Conservation (phyloP, 2,888 invertebrate genomes). For the Rugalucina vietnamica region DNA sequence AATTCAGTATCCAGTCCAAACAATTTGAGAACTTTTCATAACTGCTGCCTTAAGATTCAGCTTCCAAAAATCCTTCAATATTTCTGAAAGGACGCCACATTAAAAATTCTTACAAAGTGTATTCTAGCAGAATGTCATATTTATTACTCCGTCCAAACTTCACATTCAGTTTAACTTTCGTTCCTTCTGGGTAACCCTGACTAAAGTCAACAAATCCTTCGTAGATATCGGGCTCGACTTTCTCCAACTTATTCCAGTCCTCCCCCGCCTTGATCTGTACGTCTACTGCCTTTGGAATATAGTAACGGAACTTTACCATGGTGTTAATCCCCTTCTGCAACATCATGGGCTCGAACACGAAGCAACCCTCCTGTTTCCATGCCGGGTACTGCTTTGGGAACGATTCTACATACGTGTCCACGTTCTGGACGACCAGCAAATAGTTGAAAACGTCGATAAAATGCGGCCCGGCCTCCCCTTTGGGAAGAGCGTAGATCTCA, state of each 20-base stretch:
- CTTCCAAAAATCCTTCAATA: not conserved
- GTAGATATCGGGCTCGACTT: conserved; percentile 68
- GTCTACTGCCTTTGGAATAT: conserved; percentile 71
- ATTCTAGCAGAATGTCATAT: conserved; percentile 76
- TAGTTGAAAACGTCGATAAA: conserved; percentile 78
- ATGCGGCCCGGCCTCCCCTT: conserved; percentile 74
- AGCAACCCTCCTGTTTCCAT: conserved; percentile 77
- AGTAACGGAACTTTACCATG: conserved; percentile 70
- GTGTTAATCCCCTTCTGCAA: conserved; percentile 69
- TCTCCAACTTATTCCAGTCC: conserved; percentile 74
- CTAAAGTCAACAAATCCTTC: conserved; percentile 74
- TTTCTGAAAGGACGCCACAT: not conserved
- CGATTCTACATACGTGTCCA: conserved; percentile 65
- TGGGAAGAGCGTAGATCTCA: conserved; percentile 76
- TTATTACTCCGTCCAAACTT: conserved; percentile 72
- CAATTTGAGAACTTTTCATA: too few species aligned
- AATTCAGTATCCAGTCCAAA: too few species aligned
- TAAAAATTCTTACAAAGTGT: conserved; percentile 63
- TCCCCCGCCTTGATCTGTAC: conserved; percentile 76
- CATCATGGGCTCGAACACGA: conserved; percentile 72
- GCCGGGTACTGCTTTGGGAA: conserved; percentile 78
- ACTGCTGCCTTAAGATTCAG: too few species aligned
- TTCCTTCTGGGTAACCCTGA: conserved; percentile 66
- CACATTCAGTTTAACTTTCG: conserved; percentile 76
- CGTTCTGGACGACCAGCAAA: conserved; percentile 64